phyloP scores from a whole-genome alignment of 2,888 invertebrate species.

The Tetranychus truncatus region DNA sequence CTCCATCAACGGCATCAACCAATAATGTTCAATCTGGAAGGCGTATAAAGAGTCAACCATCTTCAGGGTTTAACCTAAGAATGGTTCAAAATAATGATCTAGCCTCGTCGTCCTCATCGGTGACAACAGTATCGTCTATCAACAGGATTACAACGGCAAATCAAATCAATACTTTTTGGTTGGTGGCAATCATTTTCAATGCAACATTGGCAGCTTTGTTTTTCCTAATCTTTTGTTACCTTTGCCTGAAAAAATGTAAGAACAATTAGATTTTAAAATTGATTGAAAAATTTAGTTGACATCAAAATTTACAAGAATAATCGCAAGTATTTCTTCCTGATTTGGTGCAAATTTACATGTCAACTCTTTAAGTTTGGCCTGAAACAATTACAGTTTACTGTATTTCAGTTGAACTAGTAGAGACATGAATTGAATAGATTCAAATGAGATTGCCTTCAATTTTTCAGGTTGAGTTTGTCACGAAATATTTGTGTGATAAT shows the following conservation, averaged over 20 bases:
- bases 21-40: neutral
- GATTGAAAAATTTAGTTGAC: too few species aligned
- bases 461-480: too few species aligned
- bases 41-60: neutral
- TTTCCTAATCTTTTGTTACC: neutral
- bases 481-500: too few species aligned
- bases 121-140: neutral
- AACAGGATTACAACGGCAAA: neutral
- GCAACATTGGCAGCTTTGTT: neutral
- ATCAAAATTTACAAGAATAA: too few species aligned
- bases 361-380: too few species aligned
- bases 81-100: conserved; percentile 4
- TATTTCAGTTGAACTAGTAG: too few species aligned
- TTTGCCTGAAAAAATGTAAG: neutral
- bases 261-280: neutral
- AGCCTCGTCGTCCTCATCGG: neutral
- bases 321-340: too few species aligned
- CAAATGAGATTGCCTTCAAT: too few species aligned
- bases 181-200: neutral
- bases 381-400: too few species aligned
- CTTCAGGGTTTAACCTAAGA: neutral
- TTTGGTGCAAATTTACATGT: too few species aligned
- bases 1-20: neutral
- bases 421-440: too few species aligned
- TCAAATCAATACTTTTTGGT: neutral